Evolutionary conservation across 2,797 vertebrate species (phyloP).

Genomic region (Pempheris klunzingeri): DNA sequence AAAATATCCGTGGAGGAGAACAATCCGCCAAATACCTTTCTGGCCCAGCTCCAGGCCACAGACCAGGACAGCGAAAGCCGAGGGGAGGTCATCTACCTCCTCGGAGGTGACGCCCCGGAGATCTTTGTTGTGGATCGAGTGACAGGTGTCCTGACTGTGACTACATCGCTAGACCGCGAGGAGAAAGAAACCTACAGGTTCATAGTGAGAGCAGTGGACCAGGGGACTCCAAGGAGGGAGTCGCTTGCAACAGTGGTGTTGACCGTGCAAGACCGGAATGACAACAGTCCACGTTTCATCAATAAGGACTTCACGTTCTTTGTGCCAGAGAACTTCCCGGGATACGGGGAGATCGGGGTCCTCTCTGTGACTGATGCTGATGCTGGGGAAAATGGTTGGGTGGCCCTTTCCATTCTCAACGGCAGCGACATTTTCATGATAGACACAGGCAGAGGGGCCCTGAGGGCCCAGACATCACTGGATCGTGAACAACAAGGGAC

Average conservation of each 20-base stretch:
- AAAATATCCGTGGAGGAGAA: slow-evolving; percentile 96
- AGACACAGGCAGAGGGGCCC: slow-evolving; percentile 93
- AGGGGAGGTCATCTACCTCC: slow-evolving; percentile 92
- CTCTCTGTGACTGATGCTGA: slow-evolving; percentile 97
- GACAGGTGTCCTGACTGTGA: slow-evolving; percentile 93
- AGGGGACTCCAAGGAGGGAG: slow-evolving; percentile 92
- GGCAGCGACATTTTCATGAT: slow-evolving; percentile 98
- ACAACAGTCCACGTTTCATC: slow-evolving; percentile 98
- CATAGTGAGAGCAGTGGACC: slow-evolving; percentile 93
- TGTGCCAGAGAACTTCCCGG: slow-evolving; percentile 97
- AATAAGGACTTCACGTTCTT: slow-evolving; percentile 99
- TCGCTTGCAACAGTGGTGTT: slow-evolving; percentile 93
- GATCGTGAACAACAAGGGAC: slow-evolving; percentile 98
- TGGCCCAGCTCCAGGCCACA: slow-evolving; percentile 91
- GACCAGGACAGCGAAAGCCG: slow-evolving; percentile 92
- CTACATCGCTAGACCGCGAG: slow-evolving; percentile 93
- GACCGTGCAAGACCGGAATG: slow-evolving; percentile 95
- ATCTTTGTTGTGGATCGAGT: slow-evolving; percentile 91
- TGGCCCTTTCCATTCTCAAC: slow-evolving; percentile 95
- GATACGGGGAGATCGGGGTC: slow-evolving; percentile 97
- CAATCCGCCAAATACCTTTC: slow-evolving; percentile 92
- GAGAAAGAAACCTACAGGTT: slow-evolving; percentile 97
- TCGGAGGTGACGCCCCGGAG: slow-evolving; percentile 91
- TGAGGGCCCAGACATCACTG: slow-evolving; percentile 93
- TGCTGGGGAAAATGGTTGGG: slow-evolving; percentile 94